Conservation (phyloP, 2,888 invertebrate species). For the Sussaba pulchella region DNA sequence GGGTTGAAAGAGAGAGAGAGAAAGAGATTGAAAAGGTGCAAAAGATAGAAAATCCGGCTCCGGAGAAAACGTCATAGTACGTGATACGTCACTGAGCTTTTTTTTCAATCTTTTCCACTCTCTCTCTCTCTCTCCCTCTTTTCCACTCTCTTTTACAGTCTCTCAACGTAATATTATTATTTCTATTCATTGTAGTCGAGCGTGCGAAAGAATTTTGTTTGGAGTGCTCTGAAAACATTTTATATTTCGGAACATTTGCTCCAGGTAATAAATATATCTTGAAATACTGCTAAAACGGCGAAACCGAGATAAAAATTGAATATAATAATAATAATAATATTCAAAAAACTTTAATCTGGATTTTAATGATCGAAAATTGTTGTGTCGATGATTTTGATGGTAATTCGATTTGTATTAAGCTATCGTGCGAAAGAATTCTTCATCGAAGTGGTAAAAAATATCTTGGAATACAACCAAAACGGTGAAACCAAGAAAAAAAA, state of each 20-base stretch:
- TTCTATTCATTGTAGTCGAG: conserved; percentile 11
- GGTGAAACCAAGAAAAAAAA: too few species aligned
- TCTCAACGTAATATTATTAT: conserved; percentile 7
- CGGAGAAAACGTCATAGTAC: conserved; percentile 11
- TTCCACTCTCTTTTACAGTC: not conserved
- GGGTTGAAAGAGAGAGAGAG: not conserved
- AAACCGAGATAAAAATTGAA: too few species aligned
- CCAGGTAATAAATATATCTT: not conserved
- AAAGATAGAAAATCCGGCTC: not conserved
- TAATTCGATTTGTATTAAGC: too few species aligned
- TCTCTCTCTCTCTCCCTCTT: not conserved
- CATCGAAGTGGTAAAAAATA: too few species aligned
- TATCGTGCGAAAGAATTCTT: too few species aligned
- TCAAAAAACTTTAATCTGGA: too few species aligned
- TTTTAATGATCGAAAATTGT: too few species aligned
- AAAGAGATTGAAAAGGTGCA: conserved; percentile 12
- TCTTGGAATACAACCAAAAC: too few species aligned
- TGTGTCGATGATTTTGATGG: too few species aligned
- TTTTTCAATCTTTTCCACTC: not conserved
- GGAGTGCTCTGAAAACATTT: not conserved
- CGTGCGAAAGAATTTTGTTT: conserved; percentile 13
- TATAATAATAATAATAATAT: too few species aligned
- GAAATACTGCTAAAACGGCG: not conserved
- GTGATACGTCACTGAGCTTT: conserved; percentile 28
- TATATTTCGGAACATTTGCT: not conserved